A percentile compares a stretch with the other conserved stretches of the same genome.
Conservation (phyloP, 2,797 vertebrate species). For the Muscicapa striata region DNA sequence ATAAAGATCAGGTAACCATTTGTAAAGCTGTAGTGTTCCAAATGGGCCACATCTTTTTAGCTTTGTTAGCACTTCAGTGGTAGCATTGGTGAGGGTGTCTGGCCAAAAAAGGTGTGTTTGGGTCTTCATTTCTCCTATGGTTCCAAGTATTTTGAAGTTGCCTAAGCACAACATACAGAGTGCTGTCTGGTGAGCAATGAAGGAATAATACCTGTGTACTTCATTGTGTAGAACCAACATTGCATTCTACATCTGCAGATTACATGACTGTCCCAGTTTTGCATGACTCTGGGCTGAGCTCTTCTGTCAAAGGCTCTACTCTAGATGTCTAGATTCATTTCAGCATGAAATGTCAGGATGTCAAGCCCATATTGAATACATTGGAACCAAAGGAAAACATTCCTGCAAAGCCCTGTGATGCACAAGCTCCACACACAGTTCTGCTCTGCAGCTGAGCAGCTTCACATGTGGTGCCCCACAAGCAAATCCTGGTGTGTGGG, state of each 20-base stretch:
- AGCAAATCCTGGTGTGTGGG: background rate
- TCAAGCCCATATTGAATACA: background rate
- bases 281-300: background rate
- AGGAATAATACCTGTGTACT: background rate
- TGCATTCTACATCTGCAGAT: background rate
- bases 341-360: background rate
- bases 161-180: rapidly evolving
- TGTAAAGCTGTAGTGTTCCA: background rate
- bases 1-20: background rate
- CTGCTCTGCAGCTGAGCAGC: background rate
- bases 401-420: background rate
- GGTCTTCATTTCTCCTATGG: background rate
- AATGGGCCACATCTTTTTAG: background rate
- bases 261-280: background rate
- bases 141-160: background rate
- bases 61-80: background rate
- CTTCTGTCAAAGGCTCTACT: background rate
- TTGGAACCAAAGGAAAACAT: background rate
- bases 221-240: background rate
- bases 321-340: background rate
- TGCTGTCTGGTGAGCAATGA: background rate
- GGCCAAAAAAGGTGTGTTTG: background rate
- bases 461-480: background rate
- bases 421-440: background rate
- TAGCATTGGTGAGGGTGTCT: background rate